Conservation (phyloP, 2,888 invertebrate species). For the Epinotia nisella region DNA sequence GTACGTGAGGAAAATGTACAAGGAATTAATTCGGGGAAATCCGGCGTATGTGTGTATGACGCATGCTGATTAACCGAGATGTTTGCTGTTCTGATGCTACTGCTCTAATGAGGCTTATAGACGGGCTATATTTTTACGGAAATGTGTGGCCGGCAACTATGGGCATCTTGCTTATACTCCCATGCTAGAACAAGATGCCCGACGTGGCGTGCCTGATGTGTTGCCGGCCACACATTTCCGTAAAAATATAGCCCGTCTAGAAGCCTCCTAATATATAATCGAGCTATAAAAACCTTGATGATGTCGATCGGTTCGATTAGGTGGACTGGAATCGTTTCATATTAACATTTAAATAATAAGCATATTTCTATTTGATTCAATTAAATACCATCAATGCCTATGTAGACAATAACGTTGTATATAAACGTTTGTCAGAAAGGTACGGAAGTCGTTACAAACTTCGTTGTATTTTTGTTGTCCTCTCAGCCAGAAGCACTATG, state of each 20-base stretch:
- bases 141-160: no score
- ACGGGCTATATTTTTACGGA: no score
- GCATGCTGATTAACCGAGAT: conserved; percentile 21
- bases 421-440: not conserved
- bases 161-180: no score
- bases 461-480: not conserved
- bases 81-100: not conserved
- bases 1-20: conserved; percentile 33
- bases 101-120: not conserved
- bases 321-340: not conserved
- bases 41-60: conserved; percentile 26
- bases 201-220: no score
- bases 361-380: no score
- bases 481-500: not conserved
- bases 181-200: no score
- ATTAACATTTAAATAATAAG: no score
- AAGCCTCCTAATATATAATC: conserved; percentile 16
- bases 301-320: not conserved
- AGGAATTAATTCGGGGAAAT: conserved; percentile 36
- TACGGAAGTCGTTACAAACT: not conserved
- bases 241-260: no score
- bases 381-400: not conserved
- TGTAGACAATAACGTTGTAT: not conserved
- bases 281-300: conserved; percentile 1
- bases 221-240: no score